Conservation (phyloP, 2,113 vertebrate species). For the Pseudorasbora parva region DNA sequence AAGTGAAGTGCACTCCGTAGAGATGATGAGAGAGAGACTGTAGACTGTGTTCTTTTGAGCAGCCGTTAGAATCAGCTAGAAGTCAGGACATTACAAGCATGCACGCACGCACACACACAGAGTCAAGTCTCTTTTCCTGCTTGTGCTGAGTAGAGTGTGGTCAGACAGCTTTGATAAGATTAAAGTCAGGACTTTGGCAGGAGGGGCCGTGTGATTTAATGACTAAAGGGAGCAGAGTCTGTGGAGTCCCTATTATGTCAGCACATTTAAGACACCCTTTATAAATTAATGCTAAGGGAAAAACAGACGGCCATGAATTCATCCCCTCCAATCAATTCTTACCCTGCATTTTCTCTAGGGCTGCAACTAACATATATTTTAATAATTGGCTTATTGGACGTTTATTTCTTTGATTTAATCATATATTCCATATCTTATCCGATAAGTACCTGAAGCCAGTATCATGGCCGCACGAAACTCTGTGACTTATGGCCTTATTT, state of each 20-base stretch:
- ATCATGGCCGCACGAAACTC: not conserved
- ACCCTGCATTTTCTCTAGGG: conserved; percentile 1
- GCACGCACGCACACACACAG: conserved; percentile 1
- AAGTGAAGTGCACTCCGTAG: conserved; percentile 36
- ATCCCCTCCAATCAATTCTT: conserved; percentile 24
- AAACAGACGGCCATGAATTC: conserved; percentile 13
- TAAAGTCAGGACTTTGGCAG: conserved; percentile 74
- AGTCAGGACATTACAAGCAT: conserved; percentile 46
- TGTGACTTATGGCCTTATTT: conserved; percentile 1
- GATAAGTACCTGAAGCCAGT: not conserved
- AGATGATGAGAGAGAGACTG: conserved; percentile 16
- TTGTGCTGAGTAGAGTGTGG: conserved; percentile 55
- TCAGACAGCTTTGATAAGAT: conserved; percentile 72
- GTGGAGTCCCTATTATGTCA: conserved; percentile 61
- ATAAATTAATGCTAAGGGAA: conserved; percentile 60
- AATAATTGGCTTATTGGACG: not conserved
- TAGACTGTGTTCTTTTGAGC: conserved; percentile 26
- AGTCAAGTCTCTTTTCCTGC: conserved; percentile 34
- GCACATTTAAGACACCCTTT: conserved; percentile 58
- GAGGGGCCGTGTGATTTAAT: conserved; percentile 67
- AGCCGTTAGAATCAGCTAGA: conserved; percentile 16
- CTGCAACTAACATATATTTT: not conserved
- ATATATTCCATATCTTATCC: not conserved
- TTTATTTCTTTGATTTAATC: not conserved
- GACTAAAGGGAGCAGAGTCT: conserved; percentile 63